A percentile compares a stretch with the other conserved stretches of the same genome.
These are phyloP conservation scores for Labrus mixtus DNA, from an alignment of 2,113 vertebrate species.

Conservation along the genomic window DNA sequence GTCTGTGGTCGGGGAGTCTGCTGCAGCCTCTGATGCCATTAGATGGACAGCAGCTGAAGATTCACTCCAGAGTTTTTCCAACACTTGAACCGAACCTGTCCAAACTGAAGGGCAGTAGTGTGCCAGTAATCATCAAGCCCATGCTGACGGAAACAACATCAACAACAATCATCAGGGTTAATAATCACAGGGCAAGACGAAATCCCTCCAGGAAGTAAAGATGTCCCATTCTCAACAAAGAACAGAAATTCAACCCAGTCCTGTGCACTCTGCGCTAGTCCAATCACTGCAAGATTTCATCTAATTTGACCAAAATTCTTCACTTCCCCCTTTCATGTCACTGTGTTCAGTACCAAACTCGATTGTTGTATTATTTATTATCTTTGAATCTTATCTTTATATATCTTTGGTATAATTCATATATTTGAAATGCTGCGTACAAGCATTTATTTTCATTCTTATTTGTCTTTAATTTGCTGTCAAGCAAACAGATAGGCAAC, in stretches of 20 bases:
- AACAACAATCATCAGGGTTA: slow-evolving; percentile 29
- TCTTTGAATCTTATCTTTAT: no score
- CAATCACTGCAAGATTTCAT: neutral
- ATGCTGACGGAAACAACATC: slow-evolving; percentile 26
- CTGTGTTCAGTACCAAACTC: no score
- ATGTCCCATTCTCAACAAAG: neutral
- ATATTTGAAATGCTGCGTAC: no score
- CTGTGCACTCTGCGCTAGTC: neutral
- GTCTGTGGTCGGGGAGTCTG: slow-evolving; percentile 71
- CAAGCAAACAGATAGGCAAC: no score
- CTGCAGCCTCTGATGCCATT: slow-evolving; percentile 75
- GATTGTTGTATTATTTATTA: no score
- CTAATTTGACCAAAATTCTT: no score
- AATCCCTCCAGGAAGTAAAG: neutral
- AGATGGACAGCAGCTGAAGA: slow-evolving; percentile 77
- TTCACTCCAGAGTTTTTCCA: slow-evolving; percentile 70
- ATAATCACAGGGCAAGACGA: slow-evolving; percentile 19
- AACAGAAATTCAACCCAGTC: neutral
- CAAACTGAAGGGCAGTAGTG: slow-evolving; percentile 50
- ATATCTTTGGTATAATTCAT: no score
- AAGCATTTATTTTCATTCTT: no score
- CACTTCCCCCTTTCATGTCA: no score
- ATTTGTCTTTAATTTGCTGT: no score
- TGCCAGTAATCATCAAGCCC: slow-evolving; percentile 30
- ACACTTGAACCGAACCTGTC: slow-evolving; percentile 68